A percentile compares a stretch with the other conserved stretches of the same genome.
These are phyloP conservation scores for Austrolebias charrua DNA, from an alignment of 2,797 vertebrate species.

Conservation along the genomic window DNA sequence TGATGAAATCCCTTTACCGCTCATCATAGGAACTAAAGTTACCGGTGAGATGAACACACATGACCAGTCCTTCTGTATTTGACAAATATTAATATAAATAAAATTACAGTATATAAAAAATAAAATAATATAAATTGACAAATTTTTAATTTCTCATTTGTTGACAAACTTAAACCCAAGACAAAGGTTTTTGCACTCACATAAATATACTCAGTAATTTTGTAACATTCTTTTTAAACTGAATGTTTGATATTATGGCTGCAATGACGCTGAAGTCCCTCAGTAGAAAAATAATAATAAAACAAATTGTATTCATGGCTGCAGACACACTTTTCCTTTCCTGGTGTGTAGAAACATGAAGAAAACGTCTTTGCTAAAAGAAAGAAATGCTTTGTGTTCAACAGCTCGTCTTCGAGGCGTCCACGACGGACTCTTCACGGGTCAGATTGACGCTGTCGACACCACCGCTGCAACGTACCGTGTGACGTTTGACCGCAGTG, in stretches of 20 bases:
- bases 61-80: too few species aligned
- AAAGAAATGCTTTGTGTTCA: background rate
- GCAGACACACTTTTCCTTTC: too few species aligned
- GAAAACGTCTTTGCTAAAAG: background rate
- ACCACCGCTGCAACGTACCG: constrained; percentile 96
- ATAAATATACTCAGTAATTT: too few species aligned
- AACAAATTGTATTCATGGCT: too few species aligned
- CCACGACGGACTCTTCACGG: constrained; percentile 97
- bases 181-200: too few species aligned
- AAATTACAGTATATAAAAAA: too few species aligned
- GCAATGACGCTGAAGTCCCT: background rate
- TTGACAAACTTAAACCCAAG: too few species aligned
- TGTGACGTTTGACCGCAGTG: constrained; percentile 95
- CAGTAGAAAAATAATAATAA: background rate
- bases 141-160: too few species aligned
- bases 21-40: constrained; percentile 99
- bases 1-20: constrained; percentile 94
- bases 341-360: background rate
- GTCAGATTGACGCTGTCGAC: constrained; percentile 97
- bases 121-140: too few species aligned
- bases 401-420: constrained; percentile 92
- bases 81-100: too few species aligned
- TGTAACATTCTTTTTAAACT: too few species aligned
- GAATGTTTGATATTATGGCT: too few species aligned
- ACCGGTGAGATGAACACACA: constrained; percentile 66